These are phyloP conservation scores for Cirrhinus mrigala DNA, from an alignment of 2,797 vertebrate species.

Conservation along the genomic window DNA sequence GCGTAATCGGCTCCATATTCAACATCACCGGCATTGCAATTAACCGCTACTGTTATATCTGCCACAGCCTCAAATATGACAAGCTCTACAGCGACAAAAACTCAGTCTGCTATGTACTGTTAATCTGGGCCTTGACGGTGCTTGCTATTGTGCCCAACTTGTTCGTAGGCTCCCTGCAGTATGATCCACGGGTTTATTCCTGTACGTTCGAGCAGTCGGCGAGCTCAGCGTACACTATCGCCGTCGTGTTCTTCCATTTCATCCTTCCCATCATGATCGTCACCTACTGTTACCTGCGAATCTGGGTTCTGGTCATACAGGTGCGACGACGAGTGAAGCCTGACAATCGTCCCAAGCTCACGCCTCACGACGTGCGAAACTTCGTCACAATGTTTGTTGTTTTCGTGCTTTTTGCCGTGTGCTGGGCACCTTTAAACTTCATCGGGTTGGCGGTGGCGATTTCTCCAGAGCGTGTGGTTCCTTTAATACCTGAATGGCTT, in stretches of 20 bases:
- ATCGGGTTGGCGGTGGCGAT: constrained; percentile 94
- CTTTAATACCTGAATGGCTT: constrained; percentile 93
- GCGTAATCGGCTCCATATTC: constrained; percentile 96
- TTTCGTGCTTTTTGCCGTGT: constrained; percentile 95
- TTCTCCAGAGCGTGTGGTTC: constrained; percentile 81
- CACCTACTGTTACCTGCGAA: constrained; percentile 85
- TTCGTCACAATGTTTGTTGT: constrained; percentile 98
- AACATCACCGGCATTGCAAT: constrained; percentile 97
- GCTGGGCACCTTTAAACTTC: constrained; percentile 97
- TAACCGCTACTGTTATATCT: constrained; percentile 97
- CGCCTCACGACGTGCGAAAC: constrained; percentile 92
- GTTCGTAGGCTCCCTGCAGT: constrained; percentile 90
- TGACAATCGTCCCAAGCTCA: constrained; percentile 87
- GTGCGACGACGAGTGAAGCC: constrained; percentile 89
- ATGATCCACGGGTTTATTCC: constrained; percentile 93
- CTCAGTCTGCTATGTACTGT: constrained; percentile 88
- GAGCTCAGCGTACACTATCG: constrained; percentile 89
- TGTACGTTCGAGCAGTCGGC: constrained; percentile 94
- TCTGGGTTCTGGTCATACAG: constrained; percentile 85
- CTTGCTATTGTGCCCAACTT: constrained; percentile 93
- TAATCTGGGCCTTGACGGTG: constrained; percentile 92
- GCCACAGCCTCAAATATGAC: constrained; percentile 95
- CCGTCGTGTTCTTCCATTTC: constrained; percentile 94
- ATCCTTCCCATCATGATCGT: constrained; percentile 84
- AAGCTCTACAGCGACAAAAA: constrained; percentile 92